phyloP scores from a whole-genome alignment of 2,113 vertebrate species.

The Pelusios castaneus region DNA sequence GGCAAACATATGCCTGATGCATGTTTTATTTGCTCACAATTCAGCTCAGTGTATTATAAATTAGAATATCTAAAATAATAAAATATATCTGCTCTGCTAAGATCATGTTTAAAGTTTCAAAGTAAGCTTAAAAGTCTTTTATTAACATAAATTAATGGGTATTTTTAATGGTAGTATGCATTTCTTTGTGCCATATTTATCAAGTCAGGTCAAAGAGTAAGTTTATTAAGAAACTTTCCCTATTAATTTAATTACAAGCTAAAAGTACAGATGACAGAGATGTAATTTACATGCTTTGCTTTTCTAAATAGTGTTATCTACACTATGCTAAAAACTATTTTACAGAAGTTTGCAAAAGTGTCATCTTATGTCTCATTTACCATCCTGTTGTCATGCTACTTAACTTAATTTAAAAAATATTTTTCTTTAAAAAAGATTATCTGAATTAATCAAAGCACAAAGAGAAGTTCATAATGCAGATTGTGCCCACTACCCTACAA shows the following conservation, averaged over 20 bases:
- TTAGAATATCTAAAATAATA: constrained; percentile 1
- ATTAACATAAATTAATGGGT: neutral
- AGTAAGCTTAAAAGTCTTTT: neutral
- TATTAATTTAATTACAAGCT: neutral
- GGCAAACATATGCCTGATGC: constrained; percentile 37
- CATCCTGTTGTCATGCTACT: neutral
- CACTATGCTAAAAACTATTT: constrained; percentile 9
- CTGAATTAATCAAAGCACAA: constrained; percentile 57
- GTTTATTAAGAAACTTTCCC: neutral
- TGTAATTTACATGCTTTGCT: neutral
- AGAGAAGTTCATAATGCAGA: constrained; percentile 47
- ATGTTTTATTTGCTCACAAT: constrained; percentile 18
- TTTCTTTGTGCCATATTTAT: constrained; percentile 11
- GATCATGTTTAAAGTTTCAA: accelerated
- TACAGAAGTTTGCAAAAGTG: neutral
- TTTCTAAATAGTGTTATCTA: neutral
- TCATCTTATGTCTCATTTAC: constrained; percentile 30
- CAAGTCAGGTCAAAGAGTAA: neutral
- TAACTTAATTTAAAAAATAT: neutral
- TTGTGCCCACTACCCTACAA: constrained; percentile 18
- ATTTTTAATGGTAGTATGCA: neutral
- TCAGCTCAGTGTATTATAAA: neutral
- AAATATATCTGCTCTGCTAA: constrained; percentile 13
- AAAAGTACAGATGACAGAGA: neutral
- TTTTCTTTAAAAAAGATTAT: constrained; percentile 38